Base-by-base conservation (phyloP, 2,888 invertebrate genomes). In the Crocallis elinguaria region DNA sequence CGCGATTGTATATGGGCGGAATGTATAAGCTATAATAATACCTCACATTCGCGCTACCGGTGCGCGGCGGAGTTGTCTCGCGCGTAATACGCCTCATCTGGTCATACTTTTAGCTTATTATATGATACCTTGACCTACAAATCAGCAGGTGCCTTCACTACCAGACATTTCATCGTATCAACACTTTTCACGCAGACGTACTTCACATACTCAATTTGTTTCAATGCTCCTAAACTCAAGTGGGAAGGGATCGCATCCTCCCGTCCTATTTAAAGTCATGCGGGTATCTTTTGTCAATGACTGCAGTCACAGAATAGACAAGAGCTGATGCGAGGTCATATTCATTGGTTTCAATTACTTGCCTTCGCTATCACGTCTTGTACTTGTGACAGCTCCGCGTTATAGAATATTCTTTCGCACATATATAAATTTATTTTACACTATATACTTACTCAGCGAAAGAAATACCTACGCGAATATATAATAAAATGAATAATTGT, bases 331-430 rank as follows among this genome's bases (percentile, higher is more conserved):
- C 67, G 84, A 86, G 88, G 86, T 86, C 86, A 73, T 76, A 84
- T 85, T 75, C 80, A 87, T 87, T 86, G 84, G 65, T 71, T 71
- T 65, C 86, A 87, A 87, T 87, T 87, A 82, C 75, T 67, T 65
- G 67, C 65, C 43, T 44, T 55, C 27, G 19, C 53, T 49, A 30
- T 49, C 46, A 54, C 41, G 49, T 44, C 11, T 48, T 23, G 32
- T 36, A 12, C 41, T 41, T 45, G 44, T 48, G 38, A 32, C 41
- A 25, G 37, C 13, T 36, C 7, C n/a, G 21, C 12, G 25, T 43
- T 60, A 57, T 29, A 62, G 63, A 68, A 61, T 60, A 39, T 58
- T 68, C 57, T 45, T 57, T 48, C n/a, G n/a, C n/a, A n/a, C n/a
- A n/a, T n/a, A n/a, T n/a, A n/a, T n/a, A 49, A 48, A 29, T 32